These are phyloP conservation scores for Stomorhina lunata DNA, from an alignment of 2,888 invertebrate genomes.

Conservation along the genomic window DNA sequence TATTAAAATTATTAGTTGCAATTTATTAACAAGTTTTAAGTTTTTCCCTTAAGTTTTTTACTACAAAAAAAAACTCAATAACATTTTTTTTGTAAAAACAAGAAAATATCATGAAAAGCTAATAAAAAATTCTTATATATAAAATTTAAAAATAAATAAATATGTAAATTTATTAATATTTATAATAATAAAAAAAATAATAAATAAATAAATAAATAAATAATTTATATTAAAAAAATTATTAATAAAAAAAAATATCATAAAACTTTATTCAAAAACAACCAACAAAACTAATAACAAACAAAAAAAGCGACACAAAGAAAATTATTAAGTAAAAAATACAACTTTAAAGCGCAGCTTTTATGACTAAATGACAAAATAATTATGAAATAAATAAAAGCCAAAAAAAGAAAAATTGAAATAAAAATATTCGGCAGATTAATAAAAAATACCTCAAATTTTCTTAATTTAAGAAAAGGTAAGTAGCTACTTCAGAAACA, in stretches of 20 bases:
- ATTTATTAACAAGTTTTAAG: not conserved
- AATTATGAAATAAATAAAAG: conserved; percentile 12
- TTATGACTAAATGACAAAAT: conserved; percentile 45
- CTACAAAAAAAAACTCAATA: not conserved
- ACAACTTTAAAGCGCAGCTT: conserved; percentile 58
- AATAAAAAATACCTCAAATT: not conserved
- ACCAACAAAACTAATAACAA: conserved; percentile 9
- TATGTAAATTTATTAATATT: conserved; percentile 53
- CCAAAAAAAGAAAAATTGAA: conserved; percentile 22
- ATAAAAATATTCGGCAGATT: conserved; percentile 47
- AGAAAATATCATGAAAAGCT: not conserved
- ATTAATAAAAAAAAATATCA: conserved; percentile 36
- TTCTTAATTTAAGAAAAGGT: not conserved
- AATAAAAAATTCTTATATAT: not conserved
- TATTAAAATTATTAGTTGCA: not conserved
- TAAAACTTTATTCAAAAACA: conserved; percentile 39
- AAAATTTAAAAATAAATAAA: conserved; percentile 5
- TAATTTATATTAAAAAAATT: conserved; percentile 31
- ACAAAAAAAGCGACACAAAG: conserved; percentile 51
- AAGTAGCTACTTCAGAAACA: not conserved
- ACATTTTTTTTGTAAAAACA: conserved; percentile 14
- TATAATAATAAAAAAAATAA: conserved; percentile 12
- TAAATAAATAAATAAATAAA: conserved; percentile 30
- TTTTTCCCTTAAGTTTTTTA: not conserved
- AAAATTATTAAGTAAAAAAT: conserved; percentile 9